These are phyloP conservation scores for Bombus superbus DNA, from an alignment of 1,140 invertebrate genomes.

Conservation along the genomic window DNA sequence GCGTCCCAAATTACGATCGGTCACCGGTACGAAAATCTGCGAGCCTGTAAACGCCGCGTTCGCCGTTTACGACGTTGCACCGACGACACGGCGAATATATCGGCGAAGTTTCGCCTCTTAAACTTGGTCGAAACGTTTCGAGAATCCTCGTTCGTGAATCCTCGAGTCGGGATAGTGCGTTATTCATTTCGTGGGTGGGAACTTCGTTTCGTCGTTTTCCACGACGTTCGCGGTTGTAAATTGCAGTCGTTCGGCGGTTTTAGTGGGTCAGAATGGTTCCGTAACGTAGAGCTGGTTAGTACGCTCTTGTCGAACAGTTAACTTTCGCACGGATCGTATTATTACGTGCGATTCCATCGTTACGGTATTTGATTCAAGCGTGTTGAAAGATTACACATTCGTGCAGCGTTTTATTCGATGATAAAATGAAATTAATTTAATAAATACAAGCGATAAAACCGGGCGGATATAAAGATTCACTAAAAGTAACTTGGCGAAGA, in stretches of 20 bases:
- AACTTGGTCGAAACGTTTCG: constrained; percentile 4
- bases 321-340: background rate
- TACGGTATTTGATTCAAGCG: background rate
- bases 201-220: constrained; percentile 23
- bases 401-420: background rate
- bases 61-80: constrained; percentile 60
- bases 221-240: background rate
- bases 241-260: background rate
- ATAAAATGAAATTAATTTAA: background rate
- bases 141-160: background rate
- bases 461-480: no score
- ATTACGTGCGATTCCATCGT: background rate
- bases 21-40: constrained; percentile 34
- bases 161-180: background rate
- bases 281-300: background rate
- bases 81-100: constrained; percentile 20
- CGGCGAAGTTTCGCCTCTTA: constrained; percentile 45
- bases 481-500: no score
- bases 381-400: background rate
- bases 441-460: background rate
- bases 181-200: background rate
- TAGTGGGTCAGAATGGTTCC: background rate
- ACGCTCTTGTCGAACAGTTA: background rate
- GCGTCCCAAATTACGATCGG: constrained; percentile 23
- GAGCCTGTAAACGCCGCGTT: constrained; percentile 60